phyloP scores from a whole-genome alignment of 2,888 invertebrate species.

The Tachystola acroxantha region DNA sequence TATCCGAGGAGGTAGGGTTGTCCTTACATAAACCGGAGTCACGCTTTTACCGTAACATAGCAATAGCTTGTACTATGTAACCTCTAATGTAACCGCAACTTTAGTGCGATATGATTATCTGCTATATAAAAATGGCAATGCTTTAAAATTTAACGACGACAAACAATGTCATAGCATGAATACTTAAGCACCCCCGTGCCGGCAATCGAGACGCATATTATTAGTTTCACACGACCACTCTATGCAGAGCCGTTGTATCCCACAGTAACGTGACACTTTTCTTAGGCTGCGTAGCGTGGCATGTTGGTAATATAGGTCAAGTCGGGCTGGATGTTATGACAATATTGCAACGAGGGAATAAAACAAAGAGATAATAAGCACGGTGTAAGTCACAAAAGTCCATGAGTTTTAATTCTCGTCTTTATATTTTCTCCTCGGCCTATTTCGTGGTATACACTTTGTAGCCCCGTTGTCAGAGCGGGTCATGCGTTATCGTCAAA shows the following conservation, averaged over 20 bases:
- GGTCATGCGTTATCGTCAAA: no score
- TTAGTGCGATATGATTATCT: not conserved
- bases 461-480: no score
- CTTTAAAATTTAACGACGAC: slow-evolving; percentile 9
- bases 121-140: slow-evolving; percentile 5
- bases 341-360: slow-evolving; percentile 54
- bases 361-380: slow-evolving; percentile 36
- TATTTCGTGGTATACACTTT: no score
- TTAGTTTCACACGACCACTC: slow-evolving; percentile 22
- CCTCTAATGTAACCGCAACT: no score
- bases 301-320: slow-evolving; percentile 37
- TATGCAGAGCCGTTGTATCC: slow-evolving; percentile 33
- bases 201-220: slow-evolving; percentile 9
- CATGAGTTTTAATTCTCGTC: not conserved
- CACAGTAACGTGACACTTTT: slow-evolving; percentile 29
- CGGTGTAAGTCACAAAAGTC: slow-evolving; percentile 12
- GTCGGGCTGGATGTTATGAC: slow-evolving; percentile 50
- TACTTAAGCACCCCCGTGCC: slow-evolving; percentile 5
- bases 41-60: no score
- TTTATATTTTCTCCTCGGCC: no score
- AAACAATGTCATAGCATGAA: slow-evolving; percentile 8
- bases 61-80: no score
- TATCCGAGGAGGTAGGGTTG: no score
- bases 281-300: slow-evolving; percentile 27
- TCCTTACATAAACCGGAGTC: no score